These are phyloP conservation scores for Lepidothrix coronata DNA, from an alignment of 2,113 vertebrate species.

Conservation along the genomic window DNA sequence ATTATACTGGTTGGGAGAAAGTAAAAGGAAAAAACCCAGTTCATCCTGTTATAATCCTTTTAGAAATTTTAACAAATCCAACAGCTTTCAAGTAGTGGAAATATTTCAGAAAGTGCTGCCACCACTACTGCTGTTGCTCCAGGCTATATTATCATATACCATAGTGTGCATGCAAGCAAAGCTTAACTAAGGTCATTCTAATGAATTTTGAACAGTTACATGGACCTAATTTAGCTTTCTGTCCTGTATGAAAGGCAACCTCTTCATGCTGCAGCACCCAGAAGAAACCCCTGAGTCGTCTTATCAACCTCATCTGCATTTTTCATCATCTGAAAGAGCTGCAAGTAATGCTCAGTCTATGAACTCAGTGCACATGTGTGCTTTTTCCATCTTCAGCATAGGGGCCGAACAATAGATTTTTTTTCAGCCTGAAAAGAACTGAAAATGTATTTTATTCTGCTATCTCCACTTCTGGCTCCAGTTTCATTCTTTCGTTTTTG, in stretches of 20 bases:
- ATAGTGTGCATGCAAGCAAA: constrained; percentile 34
- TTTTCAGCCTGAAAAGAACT: not conserved
- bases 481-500: constrained; percentile 1
- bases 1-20: constrained; percentile 52
- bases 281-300: not conserved
- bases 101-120: constrained; percentile 35
- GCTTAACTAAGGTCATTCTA: constrained; percentile 61
- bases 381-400: not conserved
- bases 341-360: not conserved
- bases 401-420: not conserved
- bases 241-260: constrained; percentile 7
- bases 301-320: constrained; percentile 18
- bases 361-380: not conserved
- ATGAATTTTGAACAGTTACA: constrained; percentile 51
- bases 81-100: constrained; percentile 43
- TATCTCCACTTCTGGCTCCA: not conserved
- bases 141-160: constrained; percentile 43
- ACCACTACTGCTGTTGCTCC: constrained; percentile 24
- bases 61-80: constrained; percentile 66
- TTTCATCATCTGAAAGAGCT: constrained; percentile 25
- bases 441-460: constrained; percentile 17
- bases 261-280: constrained; percentile 3
- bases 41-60: constrained; percentile 63
- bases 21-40: constrained; percentile 37
- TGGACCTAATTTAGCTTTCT: constrained; percentile 51